Percentiles rank a stretch among this genome's conserved stretches.
phyloP scores from a whole-genome alignment of 2,888 invertebrate genomes.

The Taenaris catops region DNA sequence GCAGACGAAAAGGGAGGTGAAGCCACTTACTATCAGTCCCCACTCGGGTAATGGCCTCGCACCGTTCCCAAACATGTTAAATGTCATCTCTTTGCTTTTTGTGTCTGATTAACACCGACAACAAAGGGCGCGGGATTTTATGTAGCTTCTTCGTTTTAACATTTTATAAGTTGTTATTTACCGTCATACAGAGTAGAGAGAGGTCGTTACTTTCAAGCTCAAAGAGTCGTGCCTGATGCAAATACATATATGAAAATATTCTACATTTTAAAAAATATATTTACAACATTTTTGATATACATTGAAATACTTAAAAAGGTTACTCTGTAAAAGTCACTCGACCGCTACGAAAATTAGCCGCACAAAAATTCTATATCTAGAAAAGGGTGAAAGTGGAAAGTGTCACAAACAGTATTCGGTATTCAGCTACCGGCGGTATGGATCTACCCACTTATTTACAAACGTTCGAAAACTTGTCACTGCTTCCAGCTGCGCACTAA shows the following conservation, averaged over 20 bases:
- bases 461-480: slow-evolving; percentile 51
- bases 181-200: too few species aligned
- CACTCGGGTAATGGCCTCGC: slow-evolving; percentile 49
- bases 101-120: slow-evolving; percentile 39
- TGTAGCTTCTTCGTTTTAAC: neutral
- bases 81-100: slow-evolving; percentile 51
- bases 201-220: too few species aligned
- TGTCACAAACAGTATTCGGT: slow-evolving; percentile 72
- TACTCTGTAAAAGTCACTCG: too few species aligned
- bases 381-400: slow-evolving; percentile 65
- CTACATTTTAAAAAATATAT: too few species aligned
- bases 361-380: slow-evolving; percentile 43
- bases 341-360: slow-evolving; percentile 64
- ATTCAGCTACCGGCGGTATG: slow-evolving; percentile 51
- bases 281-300: too few species aligned
- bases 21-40: slow-evolving; percentile 38
- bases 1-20: slow-evolving; percentile 40
- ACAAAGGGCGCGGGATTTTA: slow-evolving; percentile 26
- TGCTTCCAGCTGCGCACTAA: slow-evolving; percentile 21
- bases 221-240: too few species aligned
- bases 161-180: too few species aligned
- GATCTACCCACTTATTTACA: slow-evolving; percentile 36
- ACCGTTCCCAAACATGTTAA: slow-evolving; percentile 53
- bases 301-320: too few species aligned
- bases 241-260: too few species aligned